A percentile compares a stretch with the other conserved stretches of the same genome.
Conservation (phyloP, 2,797 vertebrate species). For the Monodelphis domestica region DNA sequence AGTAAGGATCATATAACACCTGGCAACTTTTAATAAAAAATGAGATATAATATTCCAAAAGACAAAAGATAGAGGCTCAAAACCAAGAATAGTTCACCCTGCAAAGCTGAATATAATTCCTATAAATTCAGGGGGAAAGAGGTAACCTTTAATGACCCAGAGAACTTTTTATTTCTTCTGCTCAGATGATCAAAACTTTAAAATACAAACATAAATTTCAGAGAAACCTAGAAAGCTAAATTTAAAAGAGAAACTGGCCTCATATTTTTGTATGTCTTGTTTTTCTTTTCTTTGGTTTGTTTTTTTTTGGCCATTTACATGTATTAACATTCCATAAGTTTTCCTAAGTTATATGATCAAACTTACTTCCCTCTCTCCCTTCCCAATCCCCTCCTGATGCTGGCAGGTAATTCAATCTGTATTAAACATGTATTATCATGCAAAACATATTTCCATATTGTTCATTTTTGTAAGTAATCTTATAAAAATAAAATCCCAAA, state of each 20-base stretch:
- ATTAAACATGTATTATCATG: no score
- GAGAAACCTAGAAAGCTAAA: not conserved
- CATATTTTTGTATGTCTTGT: no score
- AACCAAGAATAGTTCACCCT: not conserved
- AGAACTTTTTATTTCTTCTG: not conserved
- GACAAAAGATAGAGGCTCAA: not conserved
- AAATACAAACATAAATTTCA: not conserved
- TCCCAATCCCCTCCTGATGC: no score
- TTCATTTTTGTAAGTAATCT: no score
- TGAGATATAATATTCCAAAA: not conserved
- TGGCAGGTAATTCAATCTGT: no score
- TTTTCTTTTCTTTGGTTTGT: no score
- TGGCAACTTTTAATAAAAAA: not conserved
- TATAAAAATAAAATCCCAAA: no score
- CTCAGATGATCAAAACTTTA: not conserved
- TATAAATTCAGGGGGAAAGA: not conserved
- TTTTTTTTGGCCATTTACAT: no score
- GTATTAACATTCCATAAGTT: no score
- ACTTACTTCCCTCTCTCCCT: no score
- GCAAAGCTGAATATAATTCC: not conserved
- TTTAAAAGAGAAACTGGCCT: not conserved
- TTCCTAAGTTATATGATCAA: no score
- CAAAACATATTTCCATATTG: no score
- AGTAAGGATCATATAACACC: not conserved
- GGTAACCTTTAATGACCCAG: not conserved